Percentiles rank a stretch among this genome's conserved stretches.
Conservation (phyloP, 23 tunicate genomes). For the Styela clava region DNA sequence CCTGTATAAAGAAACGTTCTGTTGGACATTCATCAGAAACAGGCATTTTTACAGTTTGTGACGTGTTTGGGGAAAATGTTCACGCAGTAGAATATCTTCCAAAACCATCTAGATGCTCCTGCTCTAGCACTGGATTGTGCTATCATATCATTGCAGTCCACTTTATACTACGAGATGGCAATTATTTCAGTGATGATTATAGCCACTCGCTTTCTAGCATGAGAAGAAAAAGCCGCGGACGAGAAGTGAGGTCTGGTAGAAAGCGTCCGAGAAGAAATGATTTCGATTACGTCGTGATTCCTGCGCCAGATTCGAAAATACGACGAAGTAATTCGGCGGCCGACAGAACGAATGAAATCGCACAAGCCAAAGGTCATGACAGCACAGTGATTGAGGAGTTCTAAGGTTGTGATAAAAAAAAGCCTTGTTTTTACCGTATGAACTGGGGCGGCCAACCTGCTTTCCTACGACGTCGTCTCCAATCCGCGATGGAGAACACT, state of each 20-base stretch:
- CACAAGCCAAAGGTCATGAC: no score
- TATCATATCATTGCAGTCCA: slow-evolving; percentile 21
- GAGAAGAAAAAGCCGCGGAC: background rate
- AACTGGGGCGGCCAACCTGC: no score
- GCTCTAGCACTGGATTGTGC: slow-evolving; percentile 26
- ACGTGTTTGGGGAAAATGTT: background rate
- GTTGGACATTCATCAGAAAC: background rate
- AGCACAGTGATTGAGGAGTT: no score
- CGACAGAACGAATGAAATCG: no score
- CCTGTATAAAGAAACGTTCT: background rate
- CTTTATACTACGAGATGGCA: background rate
- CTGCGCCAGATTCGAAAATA: slow-evolving; percentile 11
- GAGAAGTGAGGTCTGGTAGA: no score
- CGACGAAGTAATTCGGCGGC: no score
- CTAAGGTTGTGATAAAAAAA: no score
- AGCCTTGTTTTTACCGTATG: no score
- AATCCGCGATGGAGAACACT: no score
- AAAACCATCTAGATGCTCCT: slow-evolving; percentile 27
- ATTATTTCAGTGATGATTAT: background rate
- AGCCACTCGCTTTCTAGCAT: background rate
- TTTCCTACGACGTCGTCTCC: no score
- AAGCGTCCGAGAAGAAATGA: background rate
- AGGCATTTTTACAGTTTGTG: background rate
- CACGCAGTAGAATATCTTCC: slow-evolving; percentile 11
- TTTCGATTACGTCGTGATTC: background rate